A percentile compares a stretch with the other conserved stretches of the same genome.
Conservation (phyloP, 1,140 invertebrate species). For the Trinorchestia longiramus region DNA sequence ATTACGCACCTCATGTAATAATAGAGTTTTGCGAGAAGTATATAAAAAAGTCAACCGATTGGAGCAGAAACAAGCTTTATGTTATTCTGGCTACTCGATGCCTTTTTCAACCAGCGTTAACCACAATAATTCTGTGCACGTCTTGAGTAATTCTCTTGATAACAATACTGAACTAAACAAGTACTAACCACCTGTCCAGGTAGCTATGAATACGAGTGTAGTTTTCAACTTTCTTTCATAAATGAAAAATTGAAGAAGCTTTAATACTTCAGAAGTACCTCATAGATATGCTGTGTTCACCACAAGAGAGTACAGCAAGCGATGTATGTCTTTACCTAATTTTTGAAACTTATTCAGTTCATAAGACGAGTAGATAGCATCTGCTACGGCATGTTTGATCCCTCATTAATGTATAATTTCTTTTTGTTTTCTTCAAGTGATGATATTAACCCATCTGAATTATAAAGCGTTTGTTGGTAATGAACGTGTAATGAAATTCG, state of each 20-base stretch:
- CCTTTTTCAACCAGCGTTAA: neutral
- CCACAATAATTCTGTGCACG: neutral
- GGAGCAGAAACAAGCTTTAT: neutral
- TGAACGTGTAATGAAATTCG: too few species aligned
- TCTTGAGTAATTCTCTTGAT: neutral
- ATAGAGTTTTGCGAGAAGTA: too few species aligned
- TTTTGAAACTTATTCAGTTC: too few species aligned
- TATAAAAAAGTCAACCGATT: neutral
- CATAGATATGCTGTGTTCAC: neutral
- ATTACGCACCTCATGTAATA: too few species aligned
- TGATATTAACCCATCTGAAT: too few species aligned
- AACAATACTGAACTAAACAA: neutral
- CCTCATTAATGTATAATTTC: too few species aligned
- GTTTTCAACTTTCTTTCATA: neutral
- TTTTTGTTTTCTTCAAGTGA: too few species aligned
- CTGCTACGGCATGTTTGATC: too few species aligned
- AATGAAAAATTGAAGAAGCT: neutral
- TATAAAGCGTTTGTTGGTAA: too few species aligned
- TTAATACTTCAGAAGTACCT: neutral
- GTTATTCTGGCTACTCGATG: neutral
- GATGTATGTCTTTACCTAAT: too few species aligned
- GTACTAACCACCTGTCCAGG: too few species aligned
- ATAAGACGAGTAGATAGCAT: too few species aligned
- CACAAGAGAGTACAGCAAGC: neutral
- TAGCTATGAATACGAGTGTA: neutral